Evolutionary conservation across 1,140 invertebrate genomes (phyloP), one percentile per base, ranked within the genome.

Genomic region (Monomorium pharaonis): DNA sequence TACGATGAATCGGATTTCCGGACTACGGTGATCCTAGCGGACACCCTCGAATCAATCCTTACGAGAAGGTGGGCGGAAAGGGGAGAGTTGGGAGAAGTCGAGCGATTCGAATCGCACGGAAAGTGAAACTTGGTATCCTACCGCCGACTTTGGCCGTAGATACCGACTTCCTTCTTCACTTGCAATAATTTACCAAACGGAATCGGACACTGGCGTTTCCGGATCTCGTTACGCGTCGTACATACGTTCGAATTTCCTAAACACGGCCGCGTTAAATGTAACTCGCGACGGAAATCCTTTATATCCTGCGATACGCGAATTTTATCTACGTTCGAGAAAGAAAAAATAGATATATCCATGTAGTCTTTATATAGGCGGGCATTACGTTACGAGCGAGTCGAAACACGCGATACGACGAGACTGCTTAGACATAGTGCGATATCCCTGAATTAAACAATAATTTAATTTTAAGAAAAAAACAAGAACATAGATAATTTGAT

Each of bases 1-100:
- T 81, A 60, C 89, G 86, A 76, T 78, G 78, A 90, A 90, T 90
- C 88, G 89, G 77, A 90, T 90, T 90, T 86, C 86, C 84, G 83
- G 76, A 75, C 86, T 87, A 80, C 88, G 62, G 72, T 80, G 88
- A 90, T 90, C 86, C 87, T 77, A 56, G 42, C 47, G 65, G 83
- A 87, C 74, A 87, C 72, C 72, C 81, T 77, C 86, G 84, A 90
- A 90, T 88, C 83, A 90, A 90, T 90, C 72, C 69, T 54, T 58
- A 47, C 78, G 67, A 44, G 49, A 49, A 42, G 78, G 65, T 27
- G 24, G 47, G 21, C 14, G 51, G 18, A 16, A n/a, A 5, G 78
- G 12, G 33, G 63, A 42, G 18, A 27, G 51, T 37, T 37, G 37
- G 67, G 44, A 16, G 37, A 42, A 33, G 63, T 58, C 74, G 47